These are phyloP conservation scores for Drosophila setosimentum DNA, from an alignment of 2,888 invertebrate genomes.

Conservation along the genomic window DNA sequence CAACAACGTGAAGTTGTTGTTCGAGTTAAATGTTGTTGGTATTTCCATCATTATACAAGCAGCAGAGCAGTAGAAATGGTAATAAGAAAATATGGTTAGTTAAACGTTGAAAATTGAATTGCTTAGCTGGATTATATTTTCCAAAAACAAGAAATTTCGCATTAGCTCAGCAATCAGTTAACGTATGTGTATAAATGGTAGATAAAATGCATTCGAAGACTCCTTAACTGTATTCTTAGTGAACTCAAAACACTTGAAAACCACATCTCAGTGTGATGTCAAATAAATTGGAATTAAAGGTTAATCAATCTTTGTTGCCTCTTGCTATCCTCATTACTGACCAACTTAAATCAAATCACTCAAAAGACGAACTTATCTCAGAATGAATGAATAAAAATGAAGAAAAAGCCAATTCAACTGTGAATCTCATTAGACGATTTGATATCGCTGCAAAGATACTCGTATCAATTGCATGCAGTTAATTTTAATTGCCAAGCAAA, in stretches of 20 bases:
- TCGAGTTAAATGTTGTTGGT: conserved; percentile 21
- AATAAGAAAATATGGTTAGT: conserved; percentile 80
- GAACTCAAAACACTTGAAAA: neutral
- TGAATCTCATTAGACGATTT: conserved; percentile 32
- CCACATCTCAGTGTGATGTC: neutral
- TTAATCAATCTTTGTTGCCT: neutral
- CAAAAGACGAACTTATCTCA: neutral
- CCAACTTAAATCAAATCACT: neutral
- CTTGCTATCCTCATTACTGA: too few species aligned
- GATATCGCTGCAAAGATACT: neutral
- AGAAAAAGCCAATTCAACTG: conserved; percentile 12
- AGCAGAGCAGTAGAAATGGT: conserved; percentile 50
- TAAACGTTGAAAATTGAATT: conserved; percentile 74
- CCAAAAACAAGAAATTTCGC: conserved; percentile 16
- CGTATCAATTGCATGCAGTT: conserved; percentile 29
- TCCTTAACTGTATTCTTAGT: neutral
- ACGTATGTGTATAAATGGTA: neutral
- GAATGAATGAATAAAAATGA: neutral
- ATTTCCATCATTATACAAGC: conserved; percentile 40
- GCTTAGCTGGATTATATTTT: conserved; percentile 46
- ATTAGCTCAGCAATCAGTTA: conserved; percentile 5
- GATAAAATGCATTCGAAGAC: neutral
- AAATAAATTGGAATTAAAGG: neutral
- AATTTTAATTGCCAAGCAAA: conserved; percentile 65
- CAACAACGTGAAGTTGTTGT: conserved; percentile 43